phyloP scores from a whole-genome alignment of 1,140 invertebrate species.

The Drosophila yakuba region DNA sequence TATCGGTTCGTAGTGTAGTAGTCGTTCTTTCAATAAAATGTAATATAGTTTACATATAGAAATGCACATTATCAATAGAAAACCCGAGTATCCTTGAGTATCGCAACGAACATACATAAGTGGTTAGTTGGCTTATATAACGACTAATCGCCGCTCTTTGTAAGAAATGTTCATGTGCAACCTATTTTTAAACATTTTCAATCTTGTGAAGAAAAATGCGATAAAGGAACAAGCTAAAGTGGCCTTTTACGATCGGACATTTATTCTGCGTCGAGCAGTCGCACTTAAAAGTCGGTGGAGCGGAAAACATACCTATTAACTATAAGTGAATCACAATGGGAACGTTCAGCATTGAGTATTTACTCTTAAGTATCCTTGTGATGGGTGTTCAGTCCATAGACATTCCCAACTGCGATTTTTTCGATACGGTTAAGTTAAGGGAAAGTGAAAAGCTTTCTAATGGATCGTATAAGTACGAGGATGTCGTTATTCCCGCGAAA shows the following conservation, averaged over 20 bases:
- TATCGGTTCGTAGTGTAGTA: too few species aligned
- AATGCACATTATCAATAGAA: too few species aligned
- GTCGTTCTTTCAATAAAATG: too few species aligned
- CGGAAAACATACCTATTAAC: background rate
- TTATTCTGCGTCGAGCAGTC: background rate
- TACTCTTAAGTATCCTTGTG: background rate
- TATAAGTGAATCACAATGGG: background rate
- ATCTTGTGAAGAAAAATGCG: background rate
- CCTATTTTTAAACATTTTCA: background rate
- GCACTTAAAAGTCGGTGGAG: background rate
- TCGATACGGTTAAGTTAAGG: conserved; percentile 62
- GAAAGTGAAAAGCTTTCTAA: conserved; percentile 22
- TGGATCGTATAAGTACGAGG: conserved; percentile 55
- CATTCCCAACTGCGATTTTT: conserved; percentile 47
- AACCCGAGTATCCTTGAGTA: too few species aligned
- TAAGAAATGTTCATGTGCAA: background rate
- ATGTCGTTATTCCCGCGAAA: conserved; percentile 43
- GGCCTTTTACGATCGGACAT: background rate
- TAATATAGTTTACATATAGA: too few species aligned
- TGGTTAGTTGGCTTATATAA: background rate
- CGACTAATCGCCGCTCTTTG: background rate
- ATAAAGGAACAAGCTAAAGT: background rate
- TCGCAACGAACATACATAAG: too few species aligned
- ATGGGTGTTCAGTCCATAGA: background rate
- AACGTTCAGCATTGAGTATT: background rate